Evolutionary conservation across 1,140 invertebrate species (phyloP), one percentile per base, ranked within the genome.

Genomic region (Drosophila tsacasi): DNA sequence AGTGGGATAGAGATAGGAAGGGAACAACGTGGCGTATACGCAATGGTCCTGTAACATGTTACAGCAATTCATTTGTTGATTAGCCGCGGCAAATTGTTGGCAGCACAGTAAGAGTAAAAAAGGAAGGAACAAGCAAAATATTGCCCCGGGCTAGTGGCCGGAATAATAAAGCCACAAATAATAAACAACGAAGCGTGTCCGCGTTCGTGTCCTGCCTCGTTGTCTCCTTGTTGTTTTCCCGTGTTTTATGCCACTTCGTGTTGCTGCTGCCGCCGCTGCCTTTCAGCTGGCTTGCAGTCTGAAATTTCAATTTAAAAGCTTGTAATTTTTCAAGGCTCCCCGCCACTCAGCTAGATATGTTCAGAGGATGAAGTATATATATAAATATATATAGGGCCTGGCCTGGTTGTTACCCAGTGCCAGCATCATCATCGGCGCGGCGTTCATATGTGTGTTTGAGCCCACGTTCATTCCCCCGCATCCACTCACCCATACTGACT

Each of bases 301-400:
- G 64, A 86, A 87, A 78, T 89, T 83, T 77, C 72, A 87, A 83
- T 87, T 79, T 78, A 79, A 79, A 67, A 76, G 65, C 60, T 72
- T 59, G 66, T 75, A 66, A 87, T 83, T 79, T 79, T 79, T 76
- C 79, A 87, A 87, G 83, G 71, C 35, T 42, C 13, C 32, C 46
- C 32, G 44, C 44, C 19, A 23, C 13, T 32, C 27, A 12, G 19
- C 21, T 72, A 73, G 39, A 71, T 23, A 17, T 23, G 15, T 39
- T 50, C 17, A 13, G 21, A 25, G 52, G 21, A 8, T 40, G 8
- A 25, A 55, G 25, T 40, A 35, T 55, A 54, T 15, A 46, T 13
- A 6, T 7, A 59, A 15, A 7, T 60, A 13, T 15, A n/a, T 21
- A 27, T 35, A 21, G 47, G 42, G 15, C 40, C 42, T 47, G 66